Evolutionary conservation across 2,113 vertebrate genomes (phyloP).

Genomic region (Pavo muticus): DNA sequence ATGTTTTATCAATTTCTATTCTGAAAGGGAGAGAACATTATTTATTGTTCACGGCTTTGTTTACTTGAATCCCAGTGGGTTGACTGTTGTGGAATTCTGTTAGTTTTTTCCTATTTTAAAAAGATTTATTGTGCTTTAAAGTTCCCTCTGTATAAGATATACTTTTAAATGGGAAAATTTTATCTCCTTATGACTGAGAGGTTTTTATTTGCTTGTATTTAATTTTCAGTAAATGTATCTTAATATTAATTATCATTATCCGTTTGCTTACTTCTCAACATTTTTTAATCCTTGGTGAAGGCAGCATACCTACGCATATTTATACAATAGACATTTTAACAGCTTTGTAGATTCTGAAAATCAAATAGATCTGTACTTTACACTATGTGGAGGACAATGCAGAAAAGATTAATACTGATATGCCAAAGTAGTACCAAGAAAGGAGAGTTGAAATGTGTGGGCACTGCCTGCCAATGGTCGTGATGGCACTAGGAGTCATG

Average conservation of each 20-base stretch:
- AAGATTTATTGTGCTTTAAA: neutral
- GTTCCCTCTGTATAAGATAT: neutral
- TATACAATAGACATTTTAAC: neutral
- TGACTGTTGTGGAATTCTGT: neutral
- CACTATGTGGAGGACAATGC: neutral
- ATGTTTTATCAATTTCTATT: accelerated
- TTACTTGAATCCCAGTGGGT: neutral
- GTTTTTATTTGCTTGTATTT: neutral
- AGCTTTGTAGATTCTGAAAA: neutral
- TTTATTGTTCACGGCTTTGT: neutral
- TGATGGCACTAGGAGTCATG: no score
- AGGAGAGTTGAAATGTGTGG: no score
- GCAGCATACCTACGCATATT: neutral
- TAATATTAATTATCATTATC: neutral
- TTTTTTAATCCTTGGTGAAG: neutral
- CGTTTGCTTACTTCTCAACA: neutral
- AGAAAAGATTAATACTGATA: neutral
- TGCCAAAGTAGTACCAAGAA: neutral
- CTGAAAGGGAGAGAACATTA: neutral
- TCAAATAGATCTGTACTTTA: neutral
- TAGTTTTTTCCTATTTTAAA: neutral
- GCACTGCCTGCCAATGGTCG: no score
- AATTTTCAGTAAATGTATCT: neutral
- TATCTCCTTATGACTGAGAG: neutral
- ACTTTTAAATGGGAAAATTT: neutral